Percentiles rank a stretch among this genome's conserved stretches.
Evolutionary conservation across 35 echinoderm and acorn worm species (phyloP).

Genomic region (Lytechinus variegatus): DNA sequence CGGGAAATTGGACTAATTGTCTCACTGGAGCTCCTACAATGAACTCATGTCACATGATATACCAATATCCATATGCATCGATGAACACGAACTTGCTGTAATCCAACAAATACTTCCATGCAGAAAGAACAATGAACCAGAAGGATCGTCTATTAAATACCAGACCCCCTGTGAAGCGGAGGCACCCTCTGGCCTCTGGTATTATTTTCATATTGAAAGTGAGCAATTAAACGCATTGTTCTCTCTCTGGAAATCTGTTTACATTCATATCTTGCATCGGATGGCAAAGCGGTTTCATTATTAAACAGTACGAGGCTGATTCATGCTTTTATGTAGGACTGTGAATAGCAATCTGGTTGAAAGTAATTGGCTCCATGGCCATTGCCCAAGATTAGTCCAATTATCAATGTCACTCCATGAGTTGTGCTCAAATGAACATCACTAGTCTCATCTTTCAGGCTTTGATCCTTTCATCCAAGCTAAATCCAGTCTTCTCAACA

Average conservation of each 20-base stretch:
- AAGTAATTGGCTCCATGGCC: constrained; percentile 44
- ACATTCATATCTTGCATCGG: neutral
- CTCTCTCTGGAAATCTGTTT: neutral
- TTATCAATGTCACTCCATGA: constrained; percentile 7
- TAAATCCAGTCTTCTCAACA: neutral
- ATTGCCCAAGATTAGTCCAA: constrained; percentile 34
- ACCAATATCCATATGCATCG: neutral
- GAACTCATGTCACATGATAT: neutral
- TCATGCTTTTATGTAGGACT: constrained; percentile 16
- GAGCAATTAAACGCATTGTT: neutral
- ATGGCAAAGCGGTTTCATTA: neutral
- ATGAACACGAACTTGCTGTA: neutral
- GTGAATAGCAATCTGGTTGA: constrained; percentile 3
- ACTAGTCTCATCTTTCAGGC: neutral
- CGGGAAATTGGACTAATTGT: neutral
- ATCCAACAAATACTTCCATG: neutral
- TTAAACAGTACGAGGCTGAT: neutral
- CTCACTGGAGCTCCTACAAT: neutral
- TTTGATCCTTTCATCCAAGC: neutral
- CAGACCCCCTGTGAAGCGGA: neutral
- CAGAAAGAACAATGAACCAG: constrained; percentile 3
- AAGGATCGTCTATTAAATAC: neutral
- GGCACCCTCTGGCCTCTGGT: constrained; percentile 5
- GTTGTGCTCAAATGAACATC: neutral
- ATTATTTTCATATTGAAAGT: neutral